Conservation (phyloP, 1,140 invertebrate genomes). For the Drepana arcuata region DNA sequence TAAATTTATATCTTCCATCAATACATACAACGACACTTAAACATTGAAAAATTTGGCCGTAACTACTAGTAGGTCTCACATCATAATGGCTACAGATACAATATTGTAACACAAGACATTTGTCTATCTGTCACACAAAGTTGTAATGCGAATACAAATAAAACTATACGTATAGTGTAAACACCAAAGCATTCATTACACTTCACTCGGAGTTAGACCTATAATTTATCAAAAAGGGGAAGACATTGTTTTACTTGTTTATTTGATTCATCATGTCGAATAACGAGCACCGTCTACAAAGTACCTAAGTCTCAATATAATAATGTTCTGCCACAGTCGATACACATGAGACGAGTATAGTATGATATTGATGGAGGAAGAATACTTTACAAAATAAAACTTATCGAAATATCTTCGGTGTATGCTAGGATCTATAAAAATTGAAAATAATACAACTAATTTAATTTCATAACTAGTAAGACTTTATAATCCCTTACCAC, state of each 20-base stretch:
- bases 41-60: conserved; percentile 54
- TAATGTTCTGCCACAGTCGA: conserved; percentile 14
- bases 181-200: too few species aligned
- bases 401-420: conserved; percentile 72
- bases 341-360: conserved; percentile 23
- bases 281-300: conserved; percentile 16
- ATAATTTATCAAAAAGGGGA: conserved; percentile 39
- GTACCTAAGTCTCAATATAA: conserved; percentile 4
- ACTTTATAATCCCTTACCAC: conserved; percentile 68
- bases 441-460: conserved; percentile 72
- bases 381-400: conserved; percentile 70
- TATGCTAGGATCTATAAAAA: conserved; percentile 71
- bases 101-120: too few species aligned
- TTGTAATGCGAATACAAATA: too few species aligned
- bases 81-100: conserved; percentile 40
- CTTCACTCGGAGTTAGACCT: conserved; percentile 23
- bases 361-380: conserved; percentile 69
- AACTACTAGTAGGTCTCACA: conserved; percentile 44
- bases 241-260: conserved; percentile 37
- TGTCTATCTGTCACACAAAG: too few species aligned
- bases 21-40: conserved; percentile 67
- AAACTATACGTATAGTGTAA: too few species aligned
- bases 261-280: conserved; percentile 9
- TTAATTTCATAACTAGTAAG: conserved; percentile 71
- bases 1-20: conserved; percentile 71